phyloP scores from a whole-genome alignment of 2,888 invertebrate genomes.

The Campopleginae sp. region DNA sequence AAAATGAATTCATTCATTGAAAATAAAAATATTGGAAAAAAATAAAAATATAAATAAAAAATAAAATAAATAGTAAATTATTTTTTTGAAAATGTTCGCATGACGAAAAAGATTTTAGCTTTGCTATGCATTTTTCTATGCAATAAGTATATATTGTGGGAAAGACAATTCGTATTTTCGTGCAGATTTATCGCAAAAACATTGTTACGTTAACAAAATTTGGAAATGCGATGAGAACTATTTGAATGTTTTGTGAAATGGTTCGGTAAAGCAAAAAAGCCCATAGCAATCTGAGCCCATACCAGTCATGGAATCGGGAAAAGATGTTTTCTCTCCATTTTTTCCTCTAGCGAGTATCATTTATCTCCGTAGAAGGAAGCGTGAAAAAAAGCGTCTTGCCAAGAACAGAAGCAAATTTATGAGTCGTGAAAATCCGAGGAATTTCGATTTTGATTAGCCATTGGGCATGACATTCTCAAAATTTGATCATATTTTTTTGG shows the following conservation, averaged over 20 bases:
- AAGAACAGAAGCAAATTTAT: background rate
- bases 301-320: background rate
- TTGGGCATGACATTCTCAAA: background rate
- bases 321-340: background rate
- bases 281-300: background rate
- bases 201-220: background rate
- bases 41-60: too few species aligned
- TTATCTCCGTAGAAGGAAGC: background rate
- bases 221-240: background rate
- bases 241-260: background rate
- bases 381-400: background rate
- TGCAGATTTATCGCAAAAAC: background rate
- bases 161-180: background rate
- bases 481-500: background rate
- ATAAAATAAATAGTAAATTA: too few species aligned
- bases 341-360: background rate
- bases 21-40: too few species aligned
- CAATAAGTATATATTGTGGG: background rate
- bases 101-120: background rate
- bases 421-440: background rate
- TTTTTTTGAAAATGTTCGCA: background rate
- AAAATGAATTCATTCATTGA: too few species aligned
- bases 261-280: background rate
- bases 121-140: background rate
- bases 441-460: constrained; percentile 1